Conservation (phyloP, 2,797 vertebrate species). For the Merluccius polli region DNA sequence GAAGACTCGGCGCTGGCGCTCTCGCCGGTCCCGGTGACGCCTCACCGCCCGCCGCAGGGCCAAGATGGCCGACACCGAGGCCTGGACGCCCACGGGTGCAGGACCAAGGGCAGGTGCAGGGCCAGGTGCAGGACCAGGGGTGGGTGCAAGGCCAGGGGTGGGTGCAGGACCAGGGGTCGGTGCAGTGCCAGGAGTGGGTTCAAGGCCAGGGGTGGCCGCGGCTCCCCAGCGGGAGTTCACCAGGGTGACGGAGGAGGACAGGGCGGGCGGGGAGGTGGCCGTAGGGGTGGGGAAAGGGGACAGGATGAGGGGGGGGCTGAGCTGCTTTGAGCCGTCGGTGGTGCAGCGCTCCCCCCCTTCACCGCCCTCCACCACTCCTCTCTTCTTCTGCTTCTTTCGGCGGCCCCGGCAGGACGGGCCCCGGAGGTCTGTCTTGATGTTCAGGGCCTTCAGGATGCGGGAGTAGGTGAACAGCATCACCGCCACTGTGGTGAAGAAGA, state of each 20-base stretch:
- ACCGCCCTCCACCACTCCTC: conserved; percentile 31
- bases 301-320: conserved; percentile 68
- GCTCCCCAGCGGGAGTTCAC: conserved; percentile 43
- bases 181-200: no score
- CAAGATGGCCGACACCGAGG: conserved; percentile 76
- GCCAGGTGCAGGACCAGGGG: conserved; percentile 59
- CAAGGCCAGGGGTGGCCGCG: no score
- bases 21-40: conserved; percentile 70
- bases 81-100: conserved; percentile 68
- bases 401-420: conserved; percentile 44
- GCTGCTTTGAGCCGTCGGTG: conserved; percentile 62
- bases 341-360: conserved; percentile 52
- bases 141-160: conserved; percentile 40
- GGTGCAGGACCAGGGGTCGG: conserved; percentile 46
- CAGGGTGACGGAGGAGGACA: conserved; percentile 58
- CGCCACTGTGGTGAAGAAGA: conserved; percentile 72
- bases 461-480: conserved; percentile 79
- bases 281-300: conserved; percentile 69
- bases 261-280: conserved; percentile 68
- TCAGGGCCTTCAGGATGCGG: conserved; percentile 77
- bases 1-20: conserved; percentile 73
- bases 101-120: conserved; percentile 59
- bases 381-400: conserved; percentile 51
- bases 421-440: conserved; percentile 70
- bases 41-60: conserved; percentile 73